Percentiles rank a stretch among this genome's conserved stretches.
These are phyloP conservation scores for Pyrocephalus nanus DNA, from an alignment of 2,797 vertebrate species.

Conservation along the genomic window DNA sequence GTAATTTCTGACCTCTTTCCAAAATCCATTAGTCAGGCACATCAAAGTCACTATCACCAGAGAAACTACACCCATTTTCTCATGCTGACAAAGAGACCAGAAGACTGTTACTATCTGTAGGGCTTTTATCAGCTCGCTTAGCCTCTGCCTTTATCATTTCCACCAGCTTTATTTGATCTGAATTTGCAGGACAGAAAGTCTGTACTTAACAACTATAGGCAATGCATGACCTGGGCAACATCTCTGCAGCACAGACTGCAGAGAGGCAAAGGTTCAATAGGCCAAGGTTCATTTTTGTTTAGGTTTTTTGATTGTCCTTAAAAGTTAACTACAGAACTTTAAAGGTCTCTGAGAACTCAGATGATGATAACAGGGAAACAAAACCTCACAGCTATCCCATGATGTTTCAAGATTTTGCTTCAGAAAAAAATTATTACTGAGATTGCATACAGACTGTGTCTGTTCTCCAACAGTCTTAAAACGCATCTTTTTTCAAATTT, in stretches of 20 bases:
- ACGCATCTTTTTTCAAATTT: neutral
- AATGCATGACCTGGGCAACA: neutral
- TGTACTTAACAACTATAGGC: neutral
- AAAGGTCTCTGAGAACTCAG: neutral
- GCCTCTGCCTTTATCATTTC: neutral
- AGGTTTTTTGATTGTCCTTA: neutral
- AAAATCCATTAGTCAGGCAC: neutral
- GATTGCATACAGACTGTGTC: neutral
- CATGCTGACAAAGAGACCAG: neutral
- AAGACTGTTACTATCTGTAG: neutral
- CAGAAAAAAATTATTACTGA: neutral
- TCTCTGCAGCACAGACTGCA: neutral
- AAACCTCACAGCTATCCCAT: neutral
- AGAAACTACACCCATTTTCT: neutral
- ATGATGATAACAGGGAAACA: neutral
- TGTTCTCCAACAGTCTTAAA: neutral
- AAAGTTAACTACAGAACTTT: neutral
- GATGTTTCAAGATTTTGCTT: neutral
- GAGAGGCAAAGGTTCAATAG: neutral
- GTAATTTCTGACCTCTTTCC: neutral
- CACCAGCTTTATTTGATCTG: slow-evolving; percentile 27
- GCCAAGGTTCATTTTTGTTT: neutral
- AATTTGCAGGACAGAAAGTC: neutral
- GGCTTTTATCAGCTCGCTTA: neutral
- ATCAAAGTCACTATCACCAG: neutral